Evolutionary conservation across 2,888 invertebrate species (phyloP).

Genomic region (Rhagonycha fulva): DNA sequence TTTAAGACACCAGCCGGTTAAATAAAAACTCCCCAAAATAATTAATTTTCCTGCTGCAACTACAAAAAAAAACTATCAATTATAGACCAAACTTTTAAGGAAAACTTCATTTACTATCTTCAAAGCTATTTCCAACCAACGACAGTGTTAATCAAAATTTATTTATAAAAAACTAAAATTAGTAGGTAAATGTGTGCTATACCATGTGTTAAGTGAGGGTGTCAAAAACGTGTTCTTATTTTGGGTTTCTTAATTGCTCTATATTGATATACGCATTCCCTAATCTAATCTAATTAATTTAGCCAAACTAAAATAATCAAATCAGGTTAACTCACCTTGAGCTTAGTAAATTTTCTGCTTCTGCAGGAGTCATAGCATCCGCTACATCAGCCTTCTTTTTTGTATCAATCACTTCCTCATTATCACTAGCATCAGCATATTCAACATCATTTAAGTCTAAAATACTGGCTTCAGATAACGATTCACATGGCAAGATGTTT

Average conservation of each 20-base stretch:
- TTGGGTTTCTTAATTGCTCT: neutral
- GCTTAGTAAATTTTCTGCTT: constrained; percentile 85
- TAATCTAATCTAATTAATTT: neutral
- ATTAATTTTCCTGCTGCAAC: neutral
- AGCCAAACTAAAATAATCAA: neutral
- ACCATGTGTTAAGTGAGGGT: neutral
- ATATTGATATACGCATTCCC: neutral
- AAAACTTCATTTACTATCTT: neutral
- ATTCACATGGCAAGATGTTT: constrained; percentile 33
- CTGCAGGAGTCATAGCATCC: constrained; percentile 80
- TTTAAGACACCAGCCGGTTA: neutral
- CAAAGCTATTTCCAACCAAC: neutral
- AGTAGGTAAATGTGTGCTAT: neutral
- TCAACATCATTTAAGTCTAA: constrained; percentile 62
- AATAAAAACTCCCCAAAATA: neutral
- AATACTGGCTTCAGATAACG: constrained; percentile 59
- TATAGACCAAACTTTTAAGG: neutral
- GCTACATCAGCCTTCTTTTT: constrained; percentile 53
- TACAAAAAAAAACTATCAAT: neutral
- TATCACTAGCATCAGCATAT: constrained; percentile 62
- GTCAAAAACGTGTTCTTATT: neutral
- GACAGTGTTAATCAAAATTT: neutral
- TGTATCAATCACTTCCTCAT: constrained; percentile 49
- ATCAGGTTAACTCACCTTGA: constrained; percentile 70
- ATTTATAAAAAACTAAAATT: neutral